These are phyloP conservation scores for Paedocypris micromegethes DNA, from an alignment of 2,797 vertebrate genomes.

Conservation along the genomic window DNA sequence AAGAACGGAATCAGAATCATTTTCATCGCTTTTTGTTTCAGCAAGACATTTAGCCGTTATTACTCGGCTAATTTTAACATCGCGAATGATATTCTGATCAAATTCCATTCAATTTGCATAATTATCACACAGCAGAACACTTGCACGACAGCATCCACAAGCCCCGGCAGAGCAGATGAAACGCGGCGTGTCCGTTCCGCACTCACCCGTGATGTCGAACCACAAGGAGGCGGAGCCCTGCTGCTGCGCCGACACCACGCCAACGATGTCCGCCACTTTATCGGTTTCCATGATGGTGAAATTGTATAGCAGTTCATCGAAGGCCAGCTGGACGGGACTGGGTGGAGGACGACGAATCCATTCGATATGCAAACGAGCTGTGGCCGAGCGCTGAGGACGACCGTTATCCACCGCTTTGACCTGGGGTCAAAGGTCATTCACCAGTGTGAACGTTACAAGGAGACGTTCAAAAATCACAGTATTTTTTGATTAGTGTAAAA, in stretches of 20 bases:
- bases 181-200: too few species aligned
- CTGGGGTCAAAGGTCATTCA: conserved; percentile 56
- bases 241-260: conserved; percentile 88
- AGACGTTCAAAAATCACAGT: too few species aligned
- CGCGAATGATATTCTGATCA: too few species aligned
- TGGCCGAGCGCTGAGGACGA: conserved; percentile 88
- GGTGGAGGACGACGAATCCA: conserved; percentile 83
- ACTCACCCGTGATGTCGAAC: conserved; percentile 94
- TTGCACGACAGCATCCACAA: background rate
- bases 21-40: background rate
- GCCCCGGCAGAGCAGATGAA: too few species aligned
- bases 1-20: background rate
- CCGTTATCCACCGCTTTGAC: conserved; percentile 95
- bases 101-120: too few species aligned
- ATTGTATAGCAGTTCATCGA: conserved; percentile 89
- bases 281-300: conserved; percentile 94
- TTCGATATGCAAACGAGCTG: conserved; percentile 90
- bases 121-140: background rate
- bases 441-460: too few species aligned
- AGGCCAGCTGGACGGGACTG: conserved; percentile 67
- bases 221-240: conserved; percentile 79
- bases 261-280: conserved; percentile 89
- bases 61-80: too few species aligned
- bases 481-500: too few species aligned
- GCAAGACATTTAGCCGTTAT: background rate